Evolutionary conservation across 2,888 invertebrate genomes (phyloP).

Genomic region (Rhorus exstirpatorius): DNA sequence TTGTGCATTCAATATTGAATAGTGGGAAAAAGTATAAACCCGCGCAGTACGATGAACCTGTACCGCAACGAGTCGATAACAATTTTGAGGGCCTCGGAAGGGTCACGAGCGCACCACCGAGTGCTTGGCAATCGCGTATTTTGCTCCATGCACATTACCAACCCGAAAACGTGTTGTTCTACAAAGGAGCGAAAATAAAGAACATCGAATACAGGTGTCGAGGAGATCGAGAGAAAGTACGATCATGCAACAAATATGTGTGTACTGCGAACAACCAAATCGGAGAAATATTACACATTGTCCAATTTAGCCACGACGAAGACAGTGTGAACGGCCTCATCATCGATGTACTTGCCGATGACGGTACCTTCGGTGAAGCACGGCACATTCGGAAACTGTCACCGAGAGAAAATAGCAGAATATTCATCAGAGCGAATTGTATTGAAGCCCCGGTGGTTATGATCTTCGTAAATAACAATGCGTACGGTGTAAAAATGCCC

Average conservation of each 20-base stretch:
- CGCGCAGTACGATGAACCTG: background rate
- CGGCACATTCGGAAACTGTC: background rate
- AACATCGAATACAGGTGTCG: background rate
- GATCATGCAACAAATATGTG: background rate
- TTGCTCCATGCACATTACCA: background rate
- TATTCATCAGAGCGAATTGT: background rate
- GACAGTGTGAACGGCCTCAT: slow-evolving; percentile 11
- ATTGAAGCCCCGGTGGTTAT: background rate
- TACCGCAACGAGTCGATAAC: too few species aligned
- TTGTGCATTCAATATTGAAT: too few species aligned
- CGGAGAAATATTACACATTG: background rate
- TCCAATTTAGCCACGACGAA: background rate
- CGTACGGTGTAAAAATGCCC: slow-evolving; percentile 18
- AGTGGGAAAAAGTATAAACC: background rate
- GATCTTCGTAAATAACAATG: background rate
- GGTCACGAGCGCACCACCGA: too few species aligned
- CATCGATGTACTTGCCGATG: background rate
- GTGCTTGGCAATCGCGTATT: background rate
- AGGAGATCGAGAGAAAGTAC: background rate
- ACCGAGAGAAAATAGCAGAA: background rate
- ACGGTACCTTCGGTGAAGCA: background rate
- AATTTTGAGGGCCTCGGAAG: too few species aligned
- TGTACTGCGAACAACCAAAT: background rate
- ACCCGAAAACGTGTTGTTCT: background rate
- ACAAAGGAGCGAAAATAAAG: background rate